Base-by-base conservation (phyloP, 2,888 invertebrate genomes). In the Habroteleia sp. region DNA sequence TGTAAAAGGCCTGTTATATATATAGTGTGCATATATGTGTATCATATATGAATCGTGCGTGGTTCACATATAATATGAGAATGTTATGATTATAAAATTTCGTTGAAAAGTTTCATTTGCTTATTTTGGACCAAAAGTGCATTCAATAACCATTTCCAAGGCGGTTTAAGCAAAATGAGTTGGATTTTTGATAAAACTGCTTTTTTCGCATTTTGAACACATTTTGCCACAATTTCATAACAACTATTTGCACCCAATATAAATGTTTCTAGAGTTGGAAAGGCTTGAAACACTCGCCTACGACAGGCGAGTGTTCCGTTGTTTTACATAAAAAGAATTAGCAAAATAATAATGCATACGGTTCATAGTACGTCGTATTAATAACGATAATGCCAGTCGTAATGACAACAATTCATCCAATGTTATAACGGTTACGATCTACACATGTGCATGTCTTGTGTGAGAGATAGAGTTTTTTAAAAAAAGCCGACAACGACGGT, bases 331-430 rank as follows among this genome's bases (percentile, higher is more conserved):
- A 44, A 56, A 65, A 68, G 41, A 56, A 68, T 41, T 56, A 41
- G 46, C 46, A 25, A 68, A 56, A 56, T 68, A 56, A 68, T 56
- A 56, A 56, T 68, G 31, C 17, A 31, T 31, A 41, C 29, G 41
- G 23, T 6, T n/a, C 20, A 11, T 6, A 8, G 11, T 13, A 13
- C 66, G 39, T 17, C 13, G 29, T 25, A 56, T 56, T 65, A 52
- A 65, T 65, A 65, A 56, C 10, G 25, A 56, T 48, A 39, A 48
- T 68, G 23, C 20, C 31, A 10, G 6, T 5, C 14, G 42, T 56
- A 68, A 68, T 56, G 66, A 41, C 29, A 44, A 68, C 56, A 68
- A 66, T 66, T 56, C 48, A 48, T 66, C 48, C 11, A 11, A 25
- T 44, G 54, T 44, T 14, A 13, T 65, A 65, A 65, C 65, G 65